Conservation (phyloP, 2,113 vertebrate genomes). For the Hucho hucho region DNA sequence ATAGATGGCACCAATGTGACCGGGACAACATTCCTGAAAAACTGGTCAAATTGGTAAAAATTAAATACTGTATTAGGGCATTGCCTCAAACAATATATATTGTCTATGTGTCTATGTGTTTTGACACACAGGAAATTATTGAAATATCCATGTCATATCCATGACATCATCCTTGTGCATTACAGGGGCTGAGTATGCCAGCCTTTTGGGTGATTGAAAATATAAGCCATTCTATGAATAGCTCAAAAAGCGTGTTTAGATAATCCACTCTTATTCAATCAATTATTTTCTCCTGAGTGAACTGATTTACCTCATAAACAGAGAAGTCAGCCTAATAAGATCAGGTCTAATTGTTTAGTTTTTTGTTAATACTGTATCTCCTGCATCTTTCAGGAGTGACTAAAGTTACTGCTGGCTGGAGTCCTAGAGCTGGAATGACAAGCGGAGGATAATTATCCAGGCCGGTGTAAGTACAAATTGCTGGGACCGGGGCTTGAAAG, state of each 20-base stretch:
- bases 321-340: constrained; percentile 14
- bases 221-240: background rate
- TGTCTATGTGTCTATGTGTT: background rate
- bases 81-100: background rate
- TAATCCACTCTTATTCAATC: background rate
- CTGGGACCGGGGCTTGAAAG: constrained; percentile 54
- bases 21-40: background rate
- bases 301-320: background rate
- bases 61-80: no score
- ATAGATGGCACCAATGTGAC: background rate
- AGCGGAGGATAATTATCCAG: constrained; percentile 68
- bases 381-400: constrained; percentile 72
- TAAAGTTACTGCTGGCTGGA: constrained; percentile 69
- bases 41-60: no score
- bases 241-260: background rate
- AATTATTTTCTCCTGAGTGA: background rate
- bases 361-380: constrained; percentile 71
- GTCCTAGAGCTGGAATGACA: constrained; percentile 59
- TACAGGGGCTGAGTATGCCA: background rate
- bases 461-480: constrained; percentile 78
- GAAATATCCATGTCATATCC: background rate
- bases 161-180: background rate
- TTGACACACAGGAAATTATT: background rate
- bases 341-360: constrained; percentile 50
- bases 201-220: background rate